Evolutionary conservation across 2,797 vertebrate genomes (phyloP), one percentile per base, ranked within the genome.

Genomic region (Arvicola amphibius): DNA sequence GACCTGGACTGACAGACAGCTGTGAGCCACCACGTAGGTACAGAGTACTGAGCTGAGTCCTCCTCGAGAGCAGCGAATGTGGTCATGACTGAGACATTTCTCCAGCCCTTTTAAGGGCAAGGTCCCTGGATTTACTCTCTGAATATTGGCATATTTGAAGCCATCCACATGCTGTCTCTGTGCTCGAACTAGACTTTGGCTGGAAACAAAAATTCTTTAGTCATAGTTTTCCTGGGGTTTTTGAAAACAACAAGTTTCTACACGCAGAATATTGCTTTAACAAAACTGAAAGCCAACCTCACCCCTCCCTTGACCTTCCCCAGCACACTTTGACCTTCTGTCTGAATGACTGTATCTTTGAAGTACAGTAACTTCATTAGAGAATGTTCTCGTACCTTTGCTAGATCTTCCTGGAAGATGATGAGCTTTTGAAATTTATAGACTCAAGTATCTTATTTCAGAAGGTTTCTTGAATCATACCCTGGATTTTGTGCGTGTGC

Each of bases 121-220:
- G 37, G 80, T 65, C 40, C 43, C 51, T 92, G 3, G 90, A 65
- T 16, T 94, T 93, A 77, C 23, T 94, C 71, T 95, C 51, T 85
- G 86, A 92, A n/a, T 56, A 69, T 76, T 83, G 93, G 25, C 56
- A 34, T 88, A 27, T 90, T 95, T 94, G 43, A 93, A 91, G 71
- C 86, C 40, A 88, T 93, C 71, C 8, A 0, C 17, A 12, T 59
- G 10, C 73, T 90, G 16, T 53, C 46, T 95, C 94, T 79, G 63
- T 88, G 51, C 48, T 83, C 90, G 77, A 96, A 94, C 34, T 79
- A 25, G 88, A 37, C 56, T 81, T 96, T 93, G 71, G 65, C 74
- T 94, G 25, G 65, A 95, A 95, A 93, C 93, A 94, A 91, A 84
- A 93, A 94, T 93, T 90, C 65, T 73, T 88, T 23, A 74, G 86